Conservation (phyloP, 2,797 vertebrate species). For the Diplodus sargus region DNA sequence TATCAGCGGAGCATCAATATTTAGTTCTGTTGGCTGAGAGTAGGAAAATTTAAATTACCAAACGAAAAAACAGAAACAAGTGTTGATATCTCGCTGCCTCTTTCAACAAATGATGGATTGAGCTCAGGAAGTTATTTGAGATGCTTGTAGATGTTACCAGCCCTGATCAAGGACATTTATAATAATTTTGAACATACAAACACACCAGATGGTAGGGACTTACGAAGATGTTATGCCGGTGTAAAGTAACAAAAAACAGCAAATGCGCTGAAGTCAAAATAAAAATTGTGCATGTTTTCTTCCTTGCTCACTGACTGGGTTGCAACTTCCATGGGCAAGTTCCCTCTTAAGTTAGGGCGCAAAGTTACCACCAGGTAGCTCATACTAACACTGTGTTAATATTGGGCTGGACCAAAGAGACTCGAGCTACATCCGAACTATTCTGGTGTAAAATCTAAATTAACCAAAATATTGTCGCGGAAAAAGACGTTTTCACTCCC, state of each 20-base stretch:
- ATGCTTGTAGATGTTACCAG: not conserved
- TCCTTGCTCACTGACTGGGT: not conserved
- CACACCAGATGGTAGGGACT: no score
- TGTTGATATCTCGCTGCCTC: conserved; percentile 25
- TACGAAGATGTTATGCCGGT: not conserved
- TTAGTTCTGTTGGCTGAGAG: conserved; percentile 30
- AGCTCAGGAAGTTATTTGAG: conserved; percentile 11
- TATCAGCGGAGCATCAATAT: conserved; percentile 33
- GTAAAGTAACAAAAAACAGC: not conserved
- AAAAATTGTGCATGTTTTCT: not conserved
- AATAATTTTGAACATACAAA: no score
- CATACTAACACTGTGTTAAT: no score
- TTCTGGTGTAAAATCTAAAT: no score
- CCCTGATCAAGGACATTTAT: not conserved
- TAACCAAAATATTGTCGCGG: no score
- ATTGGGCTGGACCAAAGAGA: no score
- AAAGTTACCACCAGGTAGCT: no score
- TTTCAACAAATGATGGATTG: conserved; percentile 41
- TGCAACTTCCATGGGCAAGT: not conserved
- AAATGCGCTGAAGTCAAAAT: not conserved
- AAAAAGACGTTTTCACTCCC: no score
- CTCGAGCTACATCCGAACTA: no score
- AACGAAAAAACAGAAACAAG: conserved; percentile 15
- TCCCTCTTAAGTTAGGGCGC: no score
- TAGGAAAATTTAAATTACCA: conserved; percentile 7